Conservation (phyloP, 1,140 invertebrate species). For the Myzus persicae region DNA sequence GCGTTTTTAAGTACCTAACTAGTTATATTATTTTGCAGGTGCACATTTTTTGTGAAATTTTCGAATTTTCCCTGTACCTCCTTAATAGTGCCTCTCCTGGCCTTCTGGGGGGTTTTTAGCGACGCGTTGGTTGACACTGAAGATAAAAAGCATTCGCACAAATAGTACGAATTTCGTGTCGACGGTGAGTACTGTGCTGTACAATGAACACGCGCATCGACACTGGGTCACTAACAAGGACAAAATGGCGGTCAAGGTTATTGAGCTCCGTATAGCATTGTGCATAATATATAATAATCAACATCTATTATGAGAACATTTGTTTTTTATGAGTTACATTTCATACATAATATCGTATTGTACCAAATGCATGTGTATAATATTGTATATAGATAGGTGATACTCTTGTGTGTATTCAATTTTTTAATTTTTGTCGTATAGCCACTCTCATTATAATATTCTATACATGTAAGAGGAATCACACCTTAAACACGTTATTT, state of each 20-base stretch:
- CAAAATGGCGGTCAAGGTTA: conserved; percentile 54
- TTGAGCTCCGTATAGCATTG: conserved; percentile 26
- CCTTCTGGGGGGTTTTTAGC: background rate
- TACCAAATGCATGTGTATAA: background rate
- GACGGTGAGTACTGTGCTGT: too few species aligned
- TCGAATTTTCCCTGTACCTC: background rate
- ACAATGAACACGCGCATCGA: conserved; percentile 27
- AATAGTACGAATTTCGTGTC: background rate
- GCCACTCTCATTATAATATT: background rate
- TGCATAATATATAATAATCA: conserved; percentile 39
- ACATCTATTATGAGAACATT: background rate
- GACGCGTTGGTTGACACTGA: background rate
- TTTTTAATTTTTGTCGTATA: background rate
- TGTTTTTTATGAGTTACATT: background rate
- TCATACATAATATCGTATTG: background rate
- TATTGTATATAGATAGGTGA: background rate
- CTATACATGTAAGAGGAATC: background rate
- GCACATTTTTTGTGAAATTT: background rate
- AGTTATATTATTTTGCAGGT: background rate
- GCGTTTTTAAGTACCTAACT: background rate
- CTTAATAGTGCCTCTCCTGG: background rate
- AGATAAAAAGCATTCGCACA: background rate
- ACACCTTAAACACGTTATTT: background rate
- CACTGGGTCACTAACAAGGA: conserved; percentile 58
- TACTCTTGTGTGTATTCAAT: background rate